Conservation (phyloP, 2,113 vertebrate species). For the Caranx ignobilis region DNA sequence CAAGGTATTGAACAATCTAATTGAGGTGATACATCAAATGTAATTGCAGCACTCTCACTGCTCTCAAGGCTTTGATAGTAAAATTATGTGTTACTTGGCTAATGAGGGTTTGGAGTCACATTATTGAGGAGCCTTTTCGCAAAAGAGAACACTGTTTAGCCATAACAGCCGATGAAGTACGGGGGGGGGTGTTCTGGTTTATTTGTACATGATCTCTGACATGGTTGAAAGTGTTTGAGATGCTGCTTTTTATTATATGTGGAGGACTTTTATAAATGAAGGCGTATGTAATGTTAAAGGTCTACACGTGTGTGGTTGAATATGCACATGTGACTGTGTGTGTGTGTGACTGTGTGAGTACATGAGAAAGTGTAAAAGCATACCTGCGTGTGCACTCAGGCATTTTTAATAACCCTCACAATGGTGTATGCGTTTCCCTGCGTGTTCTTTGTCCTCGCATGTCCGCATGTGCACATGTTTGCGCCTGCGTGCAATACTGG, state of each 20-base stretch:
- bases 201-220: constrained; percentile 23
- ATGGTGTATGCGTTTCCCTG: constrained; percentile 79
- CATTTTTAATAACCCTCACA: constrained; percentile 59
- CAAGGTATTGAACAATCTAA: constrained; percentile 72
- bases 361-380: constrained; percentile 40
- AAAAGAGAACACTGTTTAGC: constrained; percentile 19
- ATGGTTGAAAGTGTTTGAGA: not conserved
- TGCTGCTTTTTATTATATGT: not conserved
- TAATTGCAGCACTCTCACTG: constrained; percentile 64
- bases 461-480: constrained; percentile 79
- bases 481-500: constrained; percentile 75
- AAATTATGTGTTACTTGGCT: constrained; percentile 67
- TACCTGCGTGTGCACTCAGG: constrained; percentile 41
- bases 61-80: constrained; percentile 67
- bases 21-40: constrained; percentile 73
- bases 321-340: constrained; percentile 28
- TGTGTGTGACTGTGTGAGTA: constrained; percentile 37
- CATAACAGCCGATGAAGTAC: constrained; percentile 22
- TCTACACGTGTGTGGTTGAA: constrained; percentile 21
- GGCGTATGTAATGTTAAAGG: constrained; percentile 2
- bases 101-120: constrained; percentile 61
- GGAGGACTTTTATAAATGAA: not conserved
- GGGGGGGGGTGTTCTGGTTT: constrained; percentile 23
- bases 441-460: constrained; percentile 81
- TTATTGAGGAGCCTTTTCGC: constrained; percentile 30